These are phyloP conservation scores for Xestia xanthographa DNA, from an alignment of 2,888 invertebrate species.

Conservation along the genomic window DNA sequence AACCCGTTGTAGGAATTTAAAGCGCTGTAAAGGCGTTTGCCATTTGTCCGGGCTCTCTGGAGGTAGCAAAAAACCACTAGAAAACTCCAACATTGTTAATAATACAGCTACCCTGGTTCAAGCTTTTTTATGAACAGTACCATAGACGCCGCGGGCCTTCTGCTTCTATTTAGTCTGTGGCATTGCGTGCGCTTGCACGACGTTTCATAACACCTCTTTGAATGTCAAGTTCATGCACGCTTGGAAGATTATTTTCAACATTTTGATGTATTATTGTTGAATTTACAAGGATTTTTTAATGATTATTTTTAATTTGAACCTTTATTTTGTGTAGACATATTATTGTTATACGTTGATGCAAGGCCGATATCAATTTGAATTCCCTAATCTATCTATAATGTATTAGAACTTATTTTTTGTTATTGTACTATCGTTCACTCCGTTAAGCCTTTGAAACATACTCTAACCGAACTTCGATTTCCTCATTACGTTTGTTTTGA, in stretches of 20 bases:
- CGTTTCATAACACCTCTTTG: conserved; percentile 60
- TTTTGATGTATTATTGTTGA: conserved; percentile 54
- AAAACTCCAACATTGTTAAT: too few species aligned
- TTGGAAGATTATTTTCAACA: conserved; percentile 46
- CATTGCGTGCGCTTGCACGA: conserved; percentile 17
- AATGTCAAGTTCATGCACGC: conserved; percentile 74
- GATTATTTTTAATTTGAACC: background rate
- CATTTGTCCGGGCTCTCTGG: too few species aligned
- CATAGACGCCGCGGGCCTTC: conserved; percentile 15
- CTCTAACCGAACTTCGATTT: too few species aligned
- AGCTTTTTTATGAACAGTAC: background rate
- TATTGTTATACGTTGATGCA: background rate
- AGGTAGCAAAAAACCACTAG: too few species aligned
- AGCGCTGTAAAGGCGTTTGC: background rate
- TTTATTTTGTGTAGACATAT: conserved; percentile 6
- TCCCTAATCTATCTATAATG: background rate
- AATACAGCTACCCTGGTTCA: background rate
- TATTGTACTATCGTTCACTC: background rate
- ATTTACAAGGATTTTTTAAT: conserved; percentile 21
- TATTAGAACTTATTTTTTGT: background rate
- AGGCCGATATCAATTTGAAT: background rate
- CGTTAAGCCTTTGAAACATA: background rate
- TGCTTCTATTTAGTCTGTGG: background rate
- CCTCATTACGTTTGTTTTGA: background rate
- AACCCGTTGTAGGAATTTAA: background rate